Evolutionary conservation across 2,888 invertebrate species (phyloP).

Genomic region (Serrognathus titanus): DNA sequence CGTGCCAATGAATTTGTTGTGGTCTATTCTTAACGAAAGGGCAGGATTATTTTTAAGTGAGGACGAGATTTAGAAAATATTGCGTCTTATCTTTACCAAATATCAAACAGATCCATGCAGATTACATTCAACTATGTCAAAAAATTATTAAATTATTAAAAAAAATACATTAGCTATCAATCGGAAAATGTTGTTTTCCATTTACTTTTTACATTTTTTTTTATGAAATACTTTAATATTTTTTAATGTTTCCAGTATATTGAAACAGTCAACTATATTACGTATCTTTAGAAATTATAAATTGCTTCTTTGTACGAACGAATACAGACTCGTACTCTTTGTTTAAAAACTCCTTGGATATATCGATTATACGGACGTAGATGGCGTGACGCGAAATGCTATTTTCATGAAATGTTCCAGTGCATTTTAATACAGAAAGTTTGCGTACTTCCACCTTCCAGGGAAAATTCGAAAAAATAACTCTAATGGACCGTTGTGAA

Average conservation of each 20-base stretch:
- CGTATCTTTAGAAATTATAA: too few relatives aligned
- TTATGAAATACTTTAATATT: too few relatives aligned
- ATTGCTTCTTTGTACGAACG: too few relatives aligned
- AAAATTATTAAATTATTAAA: too few relatives aligned
- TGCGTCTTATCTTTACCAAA: not conserved
- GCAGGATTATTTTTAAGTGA: constrained; percentile 3
- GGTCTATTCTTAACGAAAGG: constrained; percentile 17
- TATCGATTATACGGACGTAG: constrained; percentile 41
- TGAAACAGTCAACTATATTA: too few relatives aligned
- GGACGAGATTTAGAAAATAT: not conserved
- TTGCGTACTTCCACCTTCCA: not conserved
- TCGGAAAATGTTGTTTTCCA: too few relatives aligned
- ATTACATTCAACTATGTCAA: too few relatives aligned
- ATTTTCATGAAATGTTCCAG: constrained; percentile 5
- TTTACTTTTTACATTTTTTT: too few relatives aligned
- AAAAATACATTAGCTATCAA: too few relatives aligned
- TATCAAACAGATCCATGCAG: too few relatives aligned
- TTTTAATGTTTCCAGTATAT: too few relatives aligned
- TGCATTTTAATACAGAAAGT: constrained; percentile 6
- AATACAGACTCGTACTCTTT: too few relatives aligned
- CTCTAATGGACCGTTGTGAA: constrained; percentile 5
- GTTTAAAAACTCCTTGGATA: constrained; percentile 38
- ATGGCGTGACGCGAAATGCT: constrained; percentile 29
- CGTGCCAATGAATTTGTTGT: constrained; percentile 15
- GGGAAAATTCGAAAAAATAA: not conserved